Evolutionary conservation across 2,113 vertebrate species (phyloP).

Genomic region (Cygnus atratus): DNA sequence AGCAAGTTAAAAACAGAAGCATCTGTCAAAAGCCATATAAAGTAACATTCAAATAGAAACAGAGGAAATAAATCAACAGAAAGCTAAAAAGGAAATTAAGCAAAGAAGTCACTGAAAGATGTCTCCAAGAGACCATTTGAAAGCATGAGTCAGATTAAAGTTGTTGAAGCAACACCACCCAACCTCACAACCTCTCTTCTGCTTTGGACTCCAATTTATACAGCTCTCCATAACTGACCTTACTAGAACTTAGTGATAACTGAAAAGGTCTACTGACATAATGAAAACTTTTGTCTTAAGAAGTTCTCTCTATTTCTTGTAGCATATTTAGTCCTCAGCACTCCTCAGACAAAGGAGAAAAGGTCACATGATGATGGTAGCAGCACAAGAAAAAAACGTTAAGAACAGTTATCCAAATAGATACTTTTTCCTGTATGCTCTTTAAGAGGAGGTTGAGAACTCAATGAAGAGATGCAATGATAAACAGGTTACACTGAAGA

Average conservation of each 20-base stretch:
- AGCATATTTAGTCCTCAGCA: not conserved
- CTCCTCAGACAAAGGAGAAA: not conserved
- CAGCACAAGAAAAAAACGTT: not conserved
- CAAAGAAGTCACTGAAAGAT: not conserved
- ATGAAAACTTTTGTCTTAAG: not conserved
- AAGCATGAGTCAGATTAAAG: not conserved
- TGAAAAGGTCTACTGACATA: not conserved
- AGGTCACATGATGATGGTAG: not conserved
- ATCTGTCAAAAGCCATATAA: slow-evolving; percentile 17
- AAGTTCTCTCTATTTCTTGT: not conserved
- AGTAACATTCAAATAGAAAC: not conserved
- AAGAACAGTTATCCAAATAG: not conserved
- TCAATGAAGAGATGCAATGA: not conserved
- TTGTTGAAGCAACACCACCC: not conserved
- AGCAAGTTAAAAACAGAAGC: slow-evolving; percentile 13
- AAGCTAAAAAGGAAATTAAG: slow-evolving; percentile 32
- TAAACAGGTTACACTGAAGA: not conserved
- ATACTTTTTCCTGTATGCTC: not conserved
- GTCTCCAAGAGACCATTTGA: not conserved
- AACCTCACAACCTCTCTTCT: not conserved
- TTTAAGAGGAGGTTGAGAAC: not conserved
- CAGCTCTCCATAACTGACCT: not conserved
- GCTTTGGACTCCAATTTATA: not conserved
- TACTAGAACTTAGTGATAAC: not conserved
- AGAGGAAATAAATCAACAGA: slow-evolving; percentile 43